Evolutionary conservation across 2,888 invertebrate species (phyloP), one percentile per base, ranked within the genome.

Genomic region (Eudasyphora cyanicolor): DNA sequence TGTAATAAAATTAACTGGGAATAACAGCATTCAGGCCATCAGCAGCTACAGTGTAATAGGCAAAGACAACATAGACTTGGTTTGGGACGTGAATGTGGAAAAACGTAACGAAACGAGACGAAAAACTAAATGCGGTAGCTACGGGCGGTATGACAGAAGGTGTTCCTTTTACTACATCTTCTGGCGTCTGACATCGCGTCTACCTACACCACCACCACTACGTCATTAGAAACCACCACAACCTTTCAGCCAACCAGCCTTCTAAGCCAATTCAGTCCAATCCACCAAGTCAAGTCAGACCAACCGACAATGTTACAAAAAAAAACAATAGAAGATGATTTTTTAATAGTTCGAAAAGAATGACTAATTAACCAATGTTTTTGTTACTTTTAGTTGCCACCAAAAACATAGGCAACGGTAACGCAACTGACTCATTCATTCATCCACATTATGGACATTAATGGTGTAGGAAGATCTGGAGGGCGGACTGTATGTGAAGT

Each of bases 321-420:
- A 21, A 1, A 19, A 60, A 71, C 42, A 64, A 62, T 67, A 51
- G 67, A 76, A 67, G 67, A 84, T 84, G 71, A 80, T 81, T 64
- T 85, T 82, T 85, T 82, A 84, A 79, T 82, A 79, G 79, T 62
- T 82, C 45, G 51, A 82, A 70, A 75, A 67, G 35, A 86, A 82
- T 84, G 71, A 84, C 78, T 85, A 84, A 86, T 86, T 85, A 84
- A 79, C 84, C 82, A 69, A 62, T 67, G 42, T 79, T 83, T 29
- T 69, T 82, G 32, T 76, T 78, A 35, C 32, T 60, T 51, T 27
- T 54, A 42, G 29, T 67, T 17, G 67, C 79, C 79, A 79, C 74
- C 69, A 54, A 67, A 57, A 57, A 54, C 7, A 54, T 5, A 71
- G 2, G 27, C 49, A 71, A 54, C 51, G 51, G 32, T 19, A 17